A percentile compares a stretch with the other conserved stretches of the same genome.
These are phyloP conservation scores for Temnothorax rugatulus DNA, from an alignment of 2,888 invertebrate species.

Conservation along the genomic window DNA sequence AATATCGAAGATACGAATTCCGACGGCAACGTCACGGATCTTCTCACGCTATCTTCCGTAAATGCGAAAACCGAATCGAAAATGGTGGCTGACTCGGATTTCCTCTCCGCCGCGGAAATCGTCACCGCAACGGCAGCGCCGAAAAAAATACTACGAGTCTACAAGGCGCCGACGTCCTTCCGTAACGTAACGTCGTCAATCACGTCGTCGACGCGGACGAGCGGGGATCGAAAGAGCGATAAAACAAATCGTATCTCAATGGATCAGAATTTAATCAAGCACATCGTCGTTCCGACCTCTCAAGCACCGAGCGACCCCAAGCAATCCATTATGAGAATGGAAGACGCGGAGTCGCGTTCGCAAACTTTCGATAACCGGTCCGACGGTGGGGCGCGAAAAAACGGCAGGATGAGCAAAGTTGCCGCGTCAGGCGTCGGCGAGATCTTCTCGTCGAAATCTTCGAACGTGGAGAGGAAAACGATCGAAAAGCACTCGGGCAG, in stretches of 20 bases:
- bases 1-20: slow-evolving; percentile 52
- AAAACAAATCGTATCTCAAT: slow-evolving; percentile 49
- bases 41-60: slow-evolving; percentile 25
- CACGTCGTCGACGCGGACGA: slow-evolving; percentile 1
- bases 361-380: slow-evolving; percentile 71
- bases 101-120: background rate
- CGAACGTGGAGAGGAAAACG: slow-evolving; percentile 39
- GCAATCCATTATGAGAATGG: slow-evolving; percentile 61
- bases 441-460: slow-evolving; percentile 42
- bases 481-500: slow-evolving; percentile 56
- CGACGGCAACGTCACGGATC: slow-evolving; percentile 33
- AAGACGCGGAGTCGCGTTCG: slow-evolving; percentile 38
- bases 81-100: background rate
- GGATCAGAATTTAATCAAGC: slow-evolving; percentile 68
- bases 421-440: slow-evolving; percentile 34
- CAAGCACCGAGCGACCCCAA: slow-evolving; percentile 48
- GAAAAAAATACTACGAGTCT: slow-evolving; percentile 51
- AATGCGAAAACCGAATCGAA: slow-evolving; percentile 30
- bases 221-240: slow-evolving; percentile 33
- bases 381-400: slow-evolving; percentile 53
- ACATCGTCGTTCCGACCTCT: slow-evolving; percentile 47
- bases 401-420: slow-evolving; percentile 60
- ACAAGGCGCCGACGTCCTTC: slow-evolving; percentile 70
- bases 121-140: background rate
- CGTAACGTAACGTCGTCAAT: slow-evolving; percentile 55